A percentile compares a stretch with the other conserved stretches of the same genome.
phyloP scores from a whole-genome alignment of 2,797 vertebrate species.

The Eleutherodactylus coqui region DNA sequence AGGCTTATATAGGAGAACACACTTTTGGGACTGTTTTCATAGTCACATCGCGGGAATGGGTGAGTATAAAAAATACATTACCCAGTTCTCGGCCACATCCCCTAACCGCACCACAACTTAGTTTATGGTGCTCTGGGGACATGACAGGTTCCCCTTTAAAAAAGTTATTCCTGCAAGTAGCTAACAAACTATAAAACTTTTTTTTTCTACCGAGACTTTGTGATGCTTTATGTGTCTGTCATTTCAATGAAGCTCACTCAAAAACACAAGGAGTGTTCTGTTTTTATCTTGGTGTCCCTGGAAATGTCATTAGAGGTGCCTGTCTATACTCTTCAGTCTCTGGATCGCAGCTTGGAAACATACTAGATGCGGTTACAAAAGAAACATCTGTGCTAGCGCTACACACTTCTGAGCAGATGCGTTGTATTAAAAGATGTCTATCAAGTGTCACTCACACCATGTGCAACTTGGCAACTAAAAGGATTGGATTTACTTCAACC shows the following conservation, averaged over 20 bases:
- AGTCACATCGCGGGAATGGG: too few species aligned
- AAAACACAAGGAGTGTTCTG: neutral
- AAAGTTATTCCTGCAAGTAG: too few species aligned
- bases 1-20: too few species aligned
- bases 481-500: neutral
- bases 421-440: neutral
- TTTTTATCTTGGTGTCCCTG: neutral
- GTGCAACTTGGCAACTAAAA: constrained; percentile 3
- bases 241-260: neutral
- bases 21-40: too few species aligned
- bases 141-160: too few species aligned
- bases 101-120: too few species aligned
- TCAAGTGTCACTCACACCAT: constrained; percentile 12
- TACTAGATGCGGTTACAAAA: neutral
- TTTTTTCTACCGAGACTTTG: neutral
- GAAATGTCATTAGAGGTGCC: neutral
- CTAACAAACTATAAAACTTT: too few species aligned
- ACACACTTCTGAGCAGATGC: neutral
- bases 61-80: too few species aligned
- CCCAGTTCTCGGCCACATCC: too few species aligned
- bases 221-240: neutral
- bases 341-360: constrained; percentile 1
- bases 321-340: neutral
- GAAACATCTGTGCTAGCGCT: neutral
- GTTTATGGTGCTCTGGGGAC: too few species aligned